Conservation (phyloP, 2,888 invertebrate genomes). For the Diaprepes abbreviatus region DNA sequence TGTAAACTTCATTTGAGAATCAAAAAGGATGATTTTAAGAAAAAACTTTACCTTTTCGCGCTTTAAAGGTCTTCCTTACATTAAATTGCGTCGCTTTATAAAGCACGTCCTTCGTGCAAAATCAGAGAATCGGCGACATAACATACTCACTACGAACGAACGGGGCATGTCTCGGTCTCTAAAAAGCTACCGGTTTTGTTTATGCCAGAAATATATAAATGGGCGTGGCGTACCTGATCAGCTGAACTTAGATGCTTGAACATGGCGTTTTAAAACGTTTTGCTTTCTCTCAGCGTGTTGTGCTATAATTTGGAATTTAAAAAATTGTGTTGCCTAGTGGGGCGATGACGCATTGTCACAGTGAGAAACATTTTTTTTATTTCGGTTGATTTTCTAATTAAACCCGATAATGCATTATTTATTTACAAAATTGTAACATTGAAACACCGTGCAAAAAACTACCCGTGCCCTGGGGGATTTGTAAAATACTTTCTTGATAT, state of each 20-base stretch:
- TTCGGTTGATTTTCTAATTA: neutral
- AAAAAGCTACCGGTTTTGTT: conserved; percentile 62
- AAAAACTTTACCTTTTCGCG: neutral
- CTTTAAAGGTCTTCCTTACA: neutral
- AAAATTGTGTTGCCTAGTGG: neutral
- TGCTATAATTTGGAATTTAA: conserved; percentile 7
- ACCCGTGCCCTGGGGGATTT: no score
- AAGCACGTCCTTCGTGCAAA: conserved; percentile 14
- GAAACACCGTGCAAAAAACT: no score
- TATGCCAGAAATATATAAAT: conserved; percentile 64
- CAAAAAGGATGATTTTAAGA: neutral
- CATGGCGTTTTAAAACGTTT: conserved; percentile 25
- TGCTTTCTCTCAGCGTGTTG: conserved; percentile 23
- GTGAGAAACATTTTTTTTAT: neutral
- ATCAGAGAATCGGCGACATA: conserved; percentile 12
- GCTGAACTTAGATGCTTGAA: conserved; percentile 58
- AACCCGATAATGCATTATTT: no score
- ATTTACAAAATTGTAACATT: no score
- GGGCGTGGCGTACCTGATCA: conserved; percentile 65
- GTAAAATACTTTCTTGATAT: no score
- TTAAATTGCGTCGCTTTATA: neutral
- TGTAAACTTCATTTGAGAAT: neutral
- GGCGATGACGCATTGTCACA: conserved; percentile 11
- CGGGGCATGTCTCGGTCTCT: conserved; percentile 31
- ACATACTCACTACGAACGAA: conserved; percentile 17